Evolutionary conservation across 2,888 invertebrate species (phyloP), one percentile per base, ranked within the genome.

Genomic region (Catocala sponsa): DNA sequence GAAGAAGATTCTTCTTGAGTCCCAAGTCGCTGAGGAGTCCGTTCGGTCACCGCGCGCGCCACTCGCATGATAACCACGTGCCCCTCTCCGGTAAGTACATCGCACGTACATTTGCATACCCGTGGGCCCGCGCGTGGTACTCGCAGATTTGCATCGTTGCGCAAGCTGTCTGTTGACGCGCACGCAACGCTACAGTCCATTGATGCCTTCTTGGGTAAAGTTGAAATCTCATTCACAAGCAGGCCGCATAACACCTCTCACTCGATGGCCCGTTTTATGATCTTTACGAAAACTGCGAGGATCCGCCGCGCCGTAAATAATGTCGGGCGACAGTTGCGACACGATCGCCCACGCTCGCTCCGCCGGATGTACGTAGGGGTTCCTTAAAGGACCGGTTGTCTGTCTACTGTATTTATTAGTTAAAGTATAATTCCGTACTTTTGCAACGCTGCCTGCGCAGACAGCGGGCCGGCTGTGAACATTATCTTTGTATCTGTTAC

Each of bases 1-100:
- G 97, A 77, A 96, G 97, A 88, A 96, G 97, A 90, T 97, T 98
- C 91, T 97, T 98, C 91, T 95, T 97, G 50, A 97, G 97, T 80
- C 97, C 98, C 9, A 97, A 97, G 88, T 97, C 96, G 35, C 90
- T 98, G 66, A 95, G 97, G 67, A 97, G 96, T 88, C 97, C 97
- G n/a, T 97, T 97, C 81, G 95, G 96, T 2, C 95, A 95, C 65
- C 92, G 95, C 70, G 84, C 89, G 58, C 87, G 94, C 72, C 83
- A 95, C 86, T 95, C 88, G 82, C 94, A 95, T 80, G 95, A 96
- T 70, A 96, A 95, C 83, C 96, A 96, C 82, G 95, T 96, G 63
- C 96, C 96, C 46, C 92, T 97, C 81, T 97, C 97, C 82, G 97
- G 97, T 97, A 92, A 95, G 92, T 81, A 82, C 75, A 70, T 77